Percentiles rank a stretch among this genome's conserved stretches.
phyloP scores from a whole-genome alignment of 2,797 vertebrate genomes.

The Etheostoma perlongum region DNA sequence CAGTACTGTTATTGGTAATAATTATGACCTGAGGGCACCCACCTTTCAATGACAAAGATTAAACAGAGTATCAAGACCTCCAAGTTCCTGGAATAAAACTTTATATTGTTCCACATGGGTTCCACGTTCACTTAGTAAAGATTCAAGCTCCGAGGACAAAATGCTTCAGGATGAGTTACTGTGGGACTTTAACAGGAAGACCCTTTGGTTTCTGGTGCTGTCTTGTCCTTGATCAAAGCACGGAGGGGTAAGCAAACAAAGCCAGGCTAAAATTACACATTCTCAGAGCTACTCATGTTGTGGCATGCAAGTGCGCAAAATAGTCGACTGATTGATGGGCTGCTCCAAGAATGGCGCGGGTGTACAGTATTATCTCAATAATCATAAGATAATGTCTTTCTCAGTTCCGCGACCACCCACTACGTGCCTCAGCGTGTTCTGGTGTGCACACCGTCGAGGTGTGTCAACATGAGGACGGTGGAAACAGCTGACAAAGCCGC shows the following conservation, averaged over 20 bases:
- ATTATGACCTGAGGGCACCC: conserved; percentile 73
- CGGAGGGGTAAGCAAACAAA: conserved; percentile 80
- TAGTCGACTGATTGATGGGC: conserved; percentile 83
- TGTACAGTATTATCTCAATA: conserved; percentile 84
- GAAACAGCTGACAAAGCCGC: conserved; percentile 84
- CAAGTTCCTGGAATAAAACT: conserved; percentile 64
- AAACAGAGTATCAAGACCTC: conserved; percentile 65
- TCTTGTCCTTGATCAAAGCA: conserved; percentile 82
- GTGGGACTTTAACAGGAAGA: conserved; percentile 65
- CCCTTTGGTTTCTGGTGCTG: conserved; percentile 69
- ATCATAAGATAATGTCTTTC: conserved; percentile 85
- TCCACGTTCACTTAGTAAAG: conserved; percentile 60
- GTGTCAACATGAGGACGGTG: conserved; percentile 78
- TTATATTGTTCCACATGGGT: conserved; percentile 63
- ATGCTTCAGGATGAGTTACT: conserved; percentile 64
- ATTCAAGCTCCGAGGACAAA: conserved; percentile 38
- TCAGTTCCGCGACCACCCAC: conserved; percentile 83
- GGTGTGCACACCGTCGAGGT: conserved; percentile 74
- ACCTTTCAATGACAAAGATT: conserved; percentile 81
- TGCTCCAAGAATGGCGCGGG: conserved; percentile 76
- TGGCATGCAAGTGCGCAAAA: conserved; percentile 76
- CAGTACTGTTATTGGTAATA: conserved; percentile 78
- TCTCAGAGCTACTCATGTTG: conserved; percentile 75
- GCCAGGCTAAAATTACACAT: conserved; percentile 81
- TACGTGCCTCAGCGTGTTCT: conserved; percentile 65